Conservation (phyloP, 2,888 invertebrate genomes). For the Sepiola atlantica region DNA sequence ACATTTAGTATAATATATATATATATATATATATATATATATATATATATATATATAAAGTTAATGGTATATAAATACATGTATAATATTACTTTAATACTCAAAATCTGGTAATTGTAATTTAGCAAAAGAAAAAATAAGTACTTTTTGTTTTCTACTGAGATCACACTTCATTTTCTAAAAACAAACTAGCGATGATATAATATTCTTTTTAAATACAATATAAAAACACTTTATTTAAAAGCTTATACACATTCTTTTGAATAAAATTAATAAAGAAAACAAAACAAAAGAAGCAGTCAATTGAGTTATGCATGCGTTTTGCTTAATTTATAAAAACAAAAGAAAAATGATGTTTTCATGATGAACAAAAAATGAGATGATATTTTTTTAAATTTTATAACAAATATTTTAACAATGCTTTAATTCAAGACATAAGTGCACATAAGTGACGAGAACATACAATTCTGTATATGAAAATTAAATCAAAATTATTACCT, state of each 20-base stretch:
- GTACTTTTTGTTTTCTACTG: too few species aligned
- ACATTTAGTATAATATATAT: background rate
- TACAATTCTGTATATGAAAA: background rate
- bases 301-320: background rate
- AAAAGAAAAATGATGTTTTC: background rate
- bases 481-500: background rate
- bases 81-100: background rate
- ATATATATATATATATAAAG: background rate
- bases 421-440: background rate
- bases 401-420: background rate
- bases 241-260: too few species aligned
- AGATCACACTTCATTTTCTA: too few species aligned
- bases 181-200: too few species aligned
- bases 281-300: background rate
- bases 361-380: background rate
- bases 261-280: background rate
- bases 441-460: background rate
- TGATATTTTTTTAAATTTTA: background rate
- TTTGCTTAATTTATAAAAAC: background rate
- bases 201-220: too few species aligned
- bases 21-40: background rate
- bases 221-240: too few species aligned
- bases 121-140: too few species aligned
- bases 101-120: too few species aligned
- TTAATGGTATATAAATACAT: background rate